These are phyloP conservation scores for Gallinago paraguaiae DNA, from an alignment of 2,113 vertebrate species.

Conservation along the genomic window DNA sequence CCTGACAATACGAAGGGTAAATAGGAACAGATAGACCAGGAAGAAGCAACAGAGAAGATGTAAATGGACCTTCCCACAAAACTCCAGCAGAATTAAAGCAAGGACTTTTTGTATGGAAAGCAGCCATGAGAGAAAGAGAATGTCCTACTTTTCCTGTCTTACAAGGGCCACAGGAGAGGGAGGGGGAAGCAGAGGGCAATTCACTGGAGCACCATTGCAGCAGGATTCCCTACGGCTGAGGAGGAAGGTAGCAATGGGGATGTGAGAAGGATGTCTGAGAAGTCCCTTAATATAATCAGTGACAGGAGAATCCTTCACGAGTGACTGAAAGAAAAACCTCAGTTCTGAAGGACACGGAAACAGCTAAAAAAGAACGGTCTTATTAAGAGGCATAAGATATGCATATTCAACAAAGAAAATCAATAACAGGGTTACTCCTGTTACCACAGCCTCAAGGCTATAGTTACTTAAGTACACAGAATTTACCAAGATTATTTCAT, in stretches of 20 bases:
- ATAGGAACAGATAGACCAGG: background rate
- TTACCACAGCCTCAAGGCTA: slow-evolving; percentile 40
- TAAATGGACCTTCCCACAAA: background rate
- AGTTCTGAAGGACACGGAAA: background rate
- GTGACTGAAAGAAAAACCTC: background rate
- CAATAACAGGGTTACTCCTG: slow-evolving; percentile 18
- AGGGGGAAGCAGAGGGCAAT: background rate
- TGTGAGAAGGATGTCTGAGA: background rate
- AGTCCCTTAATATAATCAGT: background rate
- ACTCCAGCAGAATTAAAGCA: background rate
- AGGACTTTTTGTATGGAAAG: background rate
- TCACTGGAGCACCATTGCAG: background rate
- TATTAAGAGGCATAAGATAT: slow-evolving; percentile 62
- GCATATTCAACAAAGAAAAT: slow-evolving; percentile 41
- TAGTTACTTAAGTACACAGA: slow-evolving; percentile 46
- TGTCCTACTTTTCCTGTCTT: background rate
- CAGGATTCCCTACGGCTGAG: background rate
- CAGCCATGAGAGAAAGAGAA: background rate
- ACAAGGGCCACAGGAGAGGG: background rate
- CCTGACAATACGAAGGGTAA: fast-evolving
- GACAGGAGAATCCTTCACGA: background rate
- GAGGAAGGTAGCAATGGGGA: background rate
- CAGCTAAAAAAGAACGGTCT: background rate
- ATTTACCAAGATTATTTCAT: slow-evolving; percentile 43
- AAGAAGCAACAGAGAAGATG: background rate